phyloP scores from a whole-genome alignment of 2,888 invertebrate genomes.

The Chrysomela aeneicollis region DNA sequence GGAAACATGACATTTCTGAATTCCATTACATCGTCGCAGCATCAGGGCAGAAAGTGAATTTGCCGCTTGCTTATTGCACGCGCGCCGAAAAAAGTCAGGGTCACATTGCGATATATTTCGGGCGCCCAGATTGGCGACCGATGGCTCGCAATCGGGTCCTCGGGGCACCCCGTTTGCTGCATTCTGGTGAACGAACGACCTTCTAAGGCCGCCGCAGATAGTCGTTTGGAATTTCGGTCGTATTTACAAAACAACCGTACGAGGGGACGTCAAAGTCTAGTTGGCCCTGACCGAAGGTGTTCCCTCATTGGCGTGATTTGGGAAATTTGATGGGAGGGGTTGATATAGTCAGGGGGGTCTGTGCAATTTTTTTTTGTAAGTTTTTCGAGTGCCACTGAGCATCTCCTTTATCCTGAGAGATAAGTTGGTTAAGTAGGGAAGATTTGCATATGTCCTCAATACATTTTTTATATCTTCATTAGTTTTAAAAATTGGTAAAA shows the following conservation, averaged over 20 bases:
- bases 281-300: not conserved
- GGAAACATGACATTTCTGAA: too few relatives aligned
- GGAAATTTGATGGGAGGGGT: too few relatives aligned
- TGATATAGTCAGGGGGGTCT: too few relatives aligned
- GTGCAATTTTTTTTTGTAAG: too few relatives aligned
- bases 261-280: not conserved
- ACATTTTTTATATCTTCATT: too few relatives aligned
- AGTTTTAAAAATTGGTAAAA: too few relatives aligned
- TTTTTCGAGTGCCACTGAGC: too few relatives aligned
- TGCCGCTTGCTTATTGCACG: slow-evolving; percentile 23
- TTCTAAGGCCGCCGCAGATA: slow-evolving; percentile 22
- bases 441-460: too few relatives aligned
- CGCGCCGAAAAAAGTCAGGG: slow-evolving; percentile 38
- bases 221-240: not conserved
- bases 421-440: too few relatives aligned
- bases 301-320: not conserved
- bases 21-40: too few relatives aligned
- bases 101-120: slow-evolving; percentile 34
- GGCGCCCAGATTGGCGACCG: slow-evolving; percentile 20
- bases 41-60: too few relatives aligned
- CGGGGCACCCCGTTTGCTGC: slow-evolving; percentile 6
- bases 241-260: slow-evolving; percentile 16
- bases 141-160: slow-evolving; percentile 5
- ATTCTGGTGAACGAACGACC: slow-evolving; percentile 24
- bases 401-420: too few relatives aligned